Base-by-base conservation (phyloP, 2,113 vertebrate genomes). In the Gobiocypris rarus region DNA sequence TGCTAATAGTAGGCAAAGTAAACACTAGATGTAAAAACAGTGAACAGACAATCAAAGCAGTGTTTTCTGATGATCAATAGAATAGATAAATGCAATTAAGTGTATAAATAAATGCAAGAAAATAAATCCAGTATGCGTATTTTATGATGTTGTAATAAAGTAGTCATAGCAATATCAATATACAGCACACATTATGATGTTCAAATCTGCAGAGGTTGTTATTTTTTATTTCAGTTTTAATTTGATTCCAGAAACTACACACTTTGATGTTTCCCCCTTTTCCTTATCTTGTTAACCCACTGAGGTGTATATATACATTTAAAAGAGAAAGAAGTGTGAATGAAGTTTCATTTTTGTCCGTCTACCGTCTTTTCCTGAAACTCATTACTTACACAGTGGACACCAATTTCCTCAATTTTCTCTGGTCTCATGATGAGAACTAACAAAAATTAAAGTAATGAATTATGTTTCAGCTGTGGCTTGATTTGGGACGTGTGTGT, bases 381-480 rank as follows among this genome's bases (percentile, higher is more conserved):
- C 43, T 65, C 59, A 80, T 80, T 48, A 48, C 24, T 80, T 5
- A 3, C 77, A 26, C 41, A 48, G 50, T 48, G 24, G 24, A 50
- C 65, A 65, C 38, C 77, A 80, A 80, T 80, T 80, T 80, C 26
- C 26, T 50, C 26, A 65, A 65, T 65, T 80, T 26, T 78, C 59
- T 80, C 77, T 50, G 59, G 38, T 50, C 41, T 31, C 4, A 19
- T 50, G 24, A 65, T 24, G 48, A 28, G 45, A 52, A 52, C 26
- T 19, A 74, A 74, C 14, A 50, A 9, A 61, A 38, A 48, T 4
- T 9, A 31, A 67, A 80, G 43, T 61, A 67, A 34, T 65, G 45
- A 31, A 67, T 81, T 81, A 52, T 50, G 48, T 22, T 43, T 61
- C 6, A 24, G 28, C 22, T 43, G 75, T 58, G 6, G 75, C 61